Conservation (phyloP, 2,113 vertebrate species). For the Platysteira castanea region DNA sequence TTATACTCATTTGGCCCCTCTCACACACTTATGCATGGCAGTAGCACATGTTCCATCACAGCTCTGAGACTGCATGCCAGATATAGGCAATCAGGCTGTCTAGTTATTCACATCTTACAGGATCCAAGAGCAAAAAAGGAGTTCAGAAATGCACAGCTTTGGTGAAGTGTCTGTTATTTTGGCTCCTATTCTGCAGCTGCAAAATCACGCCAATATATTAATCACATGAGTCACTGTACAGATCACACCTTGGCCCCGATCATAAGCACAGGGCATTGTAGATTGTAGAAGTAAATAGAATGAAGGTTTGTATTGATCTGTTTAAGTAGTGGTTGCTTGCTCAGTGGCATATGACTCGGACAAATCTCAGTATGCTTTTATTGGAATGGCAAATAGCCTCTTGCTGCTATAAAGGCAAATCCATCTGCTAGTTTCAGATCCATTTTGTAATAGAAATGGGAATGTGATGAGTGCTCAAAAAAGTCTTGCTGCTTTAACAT, state of each 20-base stretch:
- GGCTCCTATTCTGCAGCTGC: not conserved
- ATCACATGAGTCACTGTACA: not conserved
- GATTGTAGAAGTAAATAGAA: not conserved
- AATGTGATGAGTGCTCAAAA: not conserved
- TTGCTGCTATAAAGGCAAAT: constrained; percentile 2
- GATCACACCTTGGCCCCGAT: not conserved
- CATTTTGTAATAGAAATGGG: not conserved
- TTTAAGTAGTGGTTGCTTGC: not conserved
- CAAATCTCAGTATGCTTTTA: not conserved
- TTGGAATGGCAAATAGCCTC: not conserved
- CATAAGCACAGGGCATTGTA: not conserved
- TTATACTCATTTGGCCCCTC: not conserved
- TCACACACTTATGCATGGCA: fast-evolving
- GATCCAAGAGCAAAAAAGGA: not conserved
- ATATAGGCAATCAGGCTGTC: not conserved
- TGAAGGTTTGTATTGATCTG: not conserved
- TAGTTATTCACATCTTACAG: not conserved
- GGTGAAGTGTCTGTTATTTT: not conserved
- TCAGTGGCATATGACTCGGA: not conserved
- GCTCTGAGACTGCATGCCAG: not conserved
- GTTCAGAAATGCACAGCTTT: not conserved
- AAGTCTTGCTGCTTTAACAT: not conserved
- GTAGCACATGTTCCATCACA: not conserved
- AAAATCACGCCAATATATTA: not conserved
- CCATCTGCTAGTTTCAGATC: not conserved